Conservation (phyloP, 2,888 invertebrate species). For the Myopa testacea region DNA sequence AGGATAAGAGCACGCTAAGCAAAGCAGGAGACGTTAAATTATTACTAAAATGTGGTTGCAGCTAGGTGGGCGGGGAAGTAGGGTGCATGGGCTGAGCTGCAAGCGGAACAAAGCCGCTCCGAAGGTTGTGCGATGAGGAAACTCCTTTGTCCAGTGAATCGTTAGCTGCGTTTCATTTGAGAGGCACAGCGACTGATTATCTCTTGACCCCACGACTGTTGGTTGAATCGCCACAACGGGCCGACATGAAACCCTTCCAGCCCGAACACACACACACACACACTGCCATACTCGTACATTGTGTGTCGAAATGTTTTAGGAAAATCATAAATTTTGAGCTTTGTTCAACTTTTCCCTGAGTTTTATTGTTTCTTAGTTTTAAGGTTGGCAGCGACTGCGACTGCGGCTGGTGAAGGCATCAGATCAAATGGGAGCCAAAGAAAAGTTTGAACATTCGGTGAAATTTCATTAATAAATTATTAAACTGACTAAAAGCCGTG, state of each 20-base stretch:
- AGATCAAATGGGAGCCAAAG: background rate
- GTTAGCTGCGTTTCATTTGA: slow-evolving; percentile 24
- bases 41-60: slow-evolving; percentile 32
- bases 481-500: slow-evolving; percentile 17
- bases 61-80: background rate
- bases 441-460: slow-evolving; percentile 26
- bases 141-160: slow-evolving; percentile 17
- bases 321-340: slow-evolving; percentile 43
- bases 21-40: slow-evolving; percentile 34
- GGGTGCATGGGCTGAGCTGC: background rate
- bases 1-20: slow-evolving; percentile 24
- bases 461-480: slow-evolving; percentile 37
- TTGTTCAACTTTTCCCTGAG: slow-evolving; percentile 40
- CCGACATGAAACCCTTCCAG: background rate
- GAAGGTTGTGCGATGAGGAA: slow-evolving; percentile 22
- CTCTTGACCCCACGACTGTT: slow-evolving; percentile 14
- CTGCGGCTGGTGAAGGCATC: background rate
- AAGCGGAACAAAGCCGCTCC: background rate
- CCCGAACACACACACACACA: slow-evolving; percentile 5
- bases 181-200: slow-evolving; percentile 21
- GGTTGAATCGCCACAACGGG: background rate
- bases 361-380: slow-evolving; percentile 40
- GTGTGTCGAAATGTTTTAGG: slow-evolving; percentile 34
- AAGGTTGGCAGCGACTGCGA: background rate
- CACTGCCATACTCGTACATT: slow-evolving; percentile 19